Percentiles rank a stretch among this genome's conserved stretches.
These are phyloP conservation scores for Fukomys damarensis DNA, from an alignment of 2,113 vertebrate species.

Conservation along the genomic window DNA sequence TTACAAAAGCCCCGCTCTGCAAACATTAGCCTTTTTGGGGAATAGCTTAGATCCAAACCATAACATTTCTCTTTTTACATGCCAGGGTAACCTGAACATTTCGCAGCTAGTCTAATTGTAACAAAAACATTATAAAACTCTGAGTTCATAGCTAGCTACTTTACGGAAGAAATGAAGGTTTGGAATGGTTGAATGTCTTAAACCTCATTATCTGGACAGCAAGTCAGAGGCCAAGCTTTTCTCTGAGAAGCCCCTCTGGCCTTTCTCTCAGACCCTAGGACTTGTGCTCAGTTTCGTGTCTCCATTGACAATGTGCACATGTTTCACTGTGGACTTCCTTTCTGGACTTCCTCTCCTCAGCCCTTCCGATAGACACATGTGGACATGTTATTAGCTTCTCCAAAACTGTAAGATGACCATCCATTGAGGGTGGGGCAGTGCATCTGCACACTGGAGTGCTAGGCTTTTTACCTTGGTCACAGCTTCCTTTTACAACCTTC, in stretches of 20 bases:
- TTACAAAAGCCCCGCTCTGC: not conserved
- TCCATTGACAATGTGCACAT: not conserved
- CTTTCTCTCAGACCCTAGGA: rapidly evolving
- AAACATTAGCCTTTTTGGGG: not conserved
- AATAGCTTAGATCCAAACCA: not conserved
- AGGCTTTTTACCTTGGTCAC: not conserved
- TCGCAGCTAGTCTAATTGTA: not conserved
- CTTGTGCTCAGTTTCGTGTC: not conserved
- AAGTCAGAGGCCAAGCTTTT: not conserved
- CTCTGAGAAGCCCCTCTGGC: too few species aligned
- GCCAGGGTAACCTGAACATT: not conserved
- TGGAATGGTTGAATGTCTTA: not conserved
- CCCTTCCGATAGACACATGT: not conserved
- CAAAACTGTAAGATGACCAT: too few species aligned
- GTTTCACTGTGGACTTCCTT: too few species aligned
- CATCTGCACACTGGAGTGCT: not conserved
- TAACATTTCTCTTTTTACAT: not conserved
- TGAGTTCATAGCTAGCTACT: not conserved
- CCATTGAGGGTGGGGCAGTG: not conserved
- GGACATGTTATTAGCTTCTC: rapidly evolving
- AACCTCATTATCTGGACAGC: too few species aligned
- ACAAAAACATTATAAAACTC: not conserved
- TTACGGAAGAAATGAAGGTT: not conserved
- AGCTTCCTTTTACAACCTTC: not conserved
- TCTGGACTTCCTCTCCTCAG: too few species aligned